Conservation (phyloP, 2,888 invertebrate species). For the Ormyrus labotus region DNA sequence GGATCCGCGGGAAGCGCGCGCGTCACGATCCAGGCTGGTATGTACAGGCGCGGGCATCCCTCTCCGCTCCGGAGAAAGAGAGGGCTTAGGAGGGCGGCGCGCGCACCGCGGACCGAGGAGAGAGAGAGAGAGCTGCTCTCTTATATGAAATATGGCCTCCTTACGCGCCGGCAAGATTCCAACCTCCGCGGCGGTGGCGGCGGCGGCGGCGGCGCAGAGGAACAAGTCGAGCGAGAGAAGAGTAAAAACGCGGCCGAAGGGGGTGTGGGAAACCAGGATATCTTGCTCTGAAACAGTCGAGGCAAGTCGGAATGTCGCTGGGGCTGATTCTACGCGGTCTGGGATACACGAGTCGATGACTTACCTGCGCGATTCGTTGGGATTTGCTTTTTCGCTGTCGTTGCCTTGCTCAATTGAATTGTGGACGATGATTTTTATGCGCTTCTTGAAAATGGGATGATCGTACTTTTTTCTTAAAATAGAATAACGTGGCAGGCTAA, state of each 20-base stretch:
- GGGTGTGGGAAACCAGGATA: conserved; percentile 1
- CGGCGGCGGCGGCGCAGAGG: conserved; percentile 45
- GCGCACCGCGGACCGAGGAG: background rate
- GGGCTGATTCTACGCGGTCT: too few relatives aligned
- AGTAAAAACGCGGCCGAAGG: conserved; percentile 24
- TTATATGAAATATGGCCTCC: conserved; percentile 75
- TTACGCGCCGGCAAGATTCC: conserved; percentile 59
- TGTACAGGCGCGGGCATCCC: conserved; percentile 23
- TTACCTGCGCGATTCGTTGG: too few relatives aligned
- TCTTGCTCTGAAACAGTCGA: too few relatives aligned
- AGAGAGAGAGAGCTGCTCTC: conserved; percentile 23
- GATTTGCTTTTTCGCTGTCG: too few relatives aligned
- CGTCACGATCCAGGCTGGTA: conserved; percentile 52
- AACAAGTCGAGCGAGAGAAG: conserved; percentile 43
- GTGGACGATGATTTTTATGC: too few relatives aligned
- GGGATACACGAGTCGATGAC: too few relatives aligned
- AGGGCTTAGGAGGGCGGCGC: background rate
- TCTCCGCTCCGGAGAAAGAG: background rate
- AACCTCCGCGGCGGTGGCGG: conserved; percentile 32
- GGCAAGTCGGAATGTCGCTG: too few relatives aligned
- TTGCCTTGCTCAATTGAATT: too few relatives aligned
- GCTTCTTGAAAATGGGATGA: too few relatives aligned
- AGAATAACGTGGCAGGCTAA: too few relatives aligned
- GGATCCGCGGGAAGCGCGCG: conserved; percentile 25
- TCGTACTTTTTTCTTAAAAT: too few relatives aligned